Base-by-base conservation (phyloP, 37 sponge, comb jelly and placozoan species). In the Halichondria panicea region DNA sequence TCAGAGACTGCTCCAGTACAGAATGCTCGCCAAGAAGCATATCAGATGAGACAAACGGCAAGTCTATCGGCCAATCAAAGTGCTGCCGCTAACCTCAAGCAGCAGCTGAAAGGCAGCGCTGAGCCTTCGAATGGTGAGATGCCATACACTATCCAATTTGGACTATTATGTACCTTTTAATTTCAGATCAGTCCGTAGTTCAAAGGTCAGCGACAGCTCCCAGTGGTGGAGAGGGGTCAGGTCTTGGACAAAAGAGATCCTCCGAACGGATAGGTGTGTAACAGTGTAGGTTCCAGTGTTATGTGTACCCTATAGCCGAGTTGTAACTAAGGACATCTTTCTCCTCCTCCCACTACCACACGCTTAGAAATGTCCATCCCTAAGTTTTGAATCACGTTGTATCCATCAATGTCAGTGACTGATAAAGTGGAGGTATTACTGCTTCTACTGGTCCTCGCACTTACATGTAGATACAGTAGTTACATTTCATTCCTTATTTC, bases 11-110 rank as follows among this genome's bases (percentile, higher is more conserved):
- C 72, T 30, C 82, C 88, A 3, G 56, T 81, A 12, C 54, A 55
- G 3, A 71, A 76, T 43, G 55, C 82, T 39, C 70, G 92, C 15
- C 87, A 78, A 41, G 92, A 91, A 37, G 92, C 92, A 1, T 82
- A 86, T 48, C 83, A 86, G 45, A 86, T 86, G 79, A 39, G 92
- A 5, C 45, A 61, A 28, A n/a, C 28, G 4, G 70, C 63, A 63
- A 72, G 83, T 0, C n/a, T 70, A 12, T 36, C 77, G 3, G 55
- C 82, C 39, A 91, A 91, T 61, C 25, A 86, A 43, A 55, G n/a
- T 28, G 92, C 87, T 33, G 92, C 92, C 8, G 41, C 58, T 11
- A 63, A 67, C 55, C 68, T 91, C 24, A 81, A 67, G 31, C 59
- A 39, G 4, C 30, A 37, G 37, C 58, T 91, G 63, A 82, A 76